A percentile compares a stretch with the other conserved stretches of the same genome.
These are phyloP conservation scores for Paratrypauchen microcephalus DNA, from an alignment of 2,797 vertebrate genomes.

Conservation along the genomic window DNA sequence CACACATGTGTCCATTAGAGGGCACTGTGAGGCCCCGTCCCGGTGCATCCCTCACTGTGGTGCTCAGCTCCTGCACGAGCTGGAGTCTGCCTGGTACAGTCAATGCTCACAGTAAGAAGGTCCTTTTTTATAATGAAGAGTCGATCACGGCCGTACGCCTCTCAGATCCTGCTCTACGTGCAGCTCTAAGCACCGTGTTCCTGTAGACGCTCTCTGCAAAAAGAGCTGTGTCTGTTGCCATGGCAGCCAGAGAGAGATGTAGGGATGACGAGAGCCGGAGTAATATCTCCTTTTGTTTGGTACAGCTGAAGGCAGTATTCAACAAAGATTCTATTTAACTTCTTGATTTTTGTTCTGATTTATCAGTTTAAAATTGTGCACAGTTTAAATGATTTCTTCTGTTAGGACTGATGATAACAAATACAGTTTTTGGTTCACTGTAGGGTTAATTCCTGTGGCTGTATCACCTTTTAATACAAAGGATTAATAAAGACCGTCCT, in stretches of 20 bases:
- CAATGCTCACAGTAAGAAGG: constrained; percentile 6
- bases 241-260: neutral
- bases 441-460: too few relatives aligned
- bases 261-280: neutral
- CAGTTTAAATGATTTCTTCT: too few relatives aligned
- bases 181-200: constrained; percentile 2
- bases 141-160: neutral
- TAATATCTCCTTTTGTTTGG: neutral
- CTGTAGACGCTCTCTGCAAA: neutral
- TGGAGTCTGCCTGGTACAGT: neutral
- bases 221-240: constrained; percentile 2
- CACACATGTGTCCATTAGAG: constrained; percentile 56
- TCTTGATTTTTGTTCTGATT: neutral
- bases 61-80: constrained; percentile 5
- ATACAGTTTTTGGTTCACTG: too few relatives aligned
- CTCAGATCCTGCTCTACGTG: constrained; percentile 10
- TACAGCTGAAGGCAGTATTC: neutral
- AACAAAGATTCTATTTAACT: neutral
- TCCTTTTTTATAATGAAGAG: neutral
- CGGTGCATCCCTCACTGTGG: constrained; percentile 24
- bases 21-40: constrained; percentile 58
- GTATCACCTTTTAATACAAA: too few relatives aligned
- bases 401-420: too few relatives aligned
- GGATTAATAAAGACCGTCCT: too few relatives aligned
- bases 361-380: too few relatives aligned